phyloP scores from a whole-genome alignment of 1,140 invertebrate species.

The Microplitis mediator region DNA sequence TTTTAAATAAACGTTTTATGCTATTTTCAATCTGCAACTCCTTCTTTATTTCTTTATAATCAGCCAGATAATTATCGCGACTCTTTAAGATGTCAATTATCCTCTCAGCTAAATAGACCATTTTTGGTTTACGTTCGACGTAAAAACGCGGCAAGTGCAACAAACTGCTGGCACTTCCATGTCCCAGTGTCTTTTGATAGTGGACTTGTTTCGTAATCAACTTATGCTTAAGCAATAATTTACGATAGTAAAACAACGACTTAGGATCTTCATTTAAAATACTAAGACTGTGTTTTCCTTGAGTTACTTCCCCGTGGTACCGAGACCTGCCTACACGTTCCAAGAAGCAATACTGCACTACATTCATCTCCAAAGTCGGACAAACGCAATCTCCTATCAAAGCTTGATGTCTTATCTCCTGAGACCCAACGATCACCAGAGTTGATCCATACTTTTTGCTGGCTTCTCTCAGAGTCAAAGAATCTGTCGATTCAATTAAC shows the following conservation, averaged over 20 bases:
- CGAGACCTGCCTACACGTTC: constrained; percentile 79
- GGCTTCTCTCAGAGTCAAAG: constrained; percentile 57
- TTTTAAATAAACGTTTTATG: constrained; percentile 64
- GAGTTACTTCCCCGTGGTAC: constrained; percentile 73
- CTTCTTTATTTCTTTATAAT: constrained; percentile 63
- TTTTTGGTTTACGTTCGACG: constrained; percentile 64
- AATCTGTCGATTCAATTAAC: constrained; percentile 53
- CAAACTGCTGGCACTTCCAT: constrained; percentile 60
- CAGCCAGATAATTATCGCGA: constrained; percentile 62
- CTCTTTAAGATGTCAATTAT: constrained; percentile 65
- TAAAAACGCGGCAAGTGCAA: constrained; percentile 70
- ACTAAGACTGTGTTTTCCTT: constrained; percentile 67
- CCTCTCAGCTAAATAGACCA: constrained; percentile 63
- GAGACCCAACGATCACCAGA: constrained; percentile 77
- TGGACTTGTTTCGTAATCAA: constrained; percentile 71
- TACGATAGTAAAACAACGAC: constrained; percentile 71
- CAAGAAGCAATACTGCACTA: constrained; percentile 73
- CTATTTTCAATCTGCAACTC: constrained; percentile 55
- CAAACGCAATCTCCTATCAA: constrained; percentile 64
- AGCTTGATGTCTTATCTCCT: constrained; percentile 66
- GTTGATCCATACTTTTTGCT: constrained; percentile 62
- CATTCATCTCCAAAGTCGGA: constrained; percentile 64
- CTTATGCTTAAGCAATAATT: constrained; percentile 65
- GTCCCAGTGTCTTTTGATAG: constrained; percentile 51
- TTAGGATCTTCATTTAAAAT: constrained; percentile 67